Base-by-base conservation (phyloP, 1,140 invertebrate species). In the Periplaneta americana region DNA sequence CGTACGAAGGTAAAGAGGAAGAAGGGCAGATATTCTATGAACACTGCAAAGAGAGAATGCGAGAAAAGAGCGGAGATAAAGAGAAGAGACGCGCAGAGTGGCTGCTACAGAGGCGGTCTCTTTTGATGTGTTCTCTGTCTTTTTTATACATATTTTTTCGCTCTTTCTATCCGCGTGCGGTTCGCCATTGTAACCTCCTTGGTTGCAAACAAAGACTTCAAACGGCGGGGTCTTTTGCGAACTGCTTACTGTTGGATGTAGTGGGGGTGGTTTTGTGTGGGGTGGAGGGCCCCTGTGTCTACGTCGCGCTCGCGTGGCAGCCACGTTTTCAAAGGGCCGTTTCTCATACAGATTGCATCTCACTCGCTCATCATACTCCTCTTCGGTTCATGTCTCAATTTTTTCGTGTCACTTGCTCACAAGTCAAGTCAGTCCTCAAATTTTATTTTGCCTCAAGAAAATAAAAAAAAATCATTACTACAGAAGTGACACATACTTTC, bases 111-210 rank as follows among this genome's bases (percentile, higher is more conserved):
- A 34, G 31, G 75, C 75, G 75, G 75, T 36, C 6, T 6, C 75
- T 8, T 77, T 77, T 77, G 75, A 77, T 33, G 75, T 77, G 75
- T 77, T 36, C 75, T 77, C 35, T 77, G 33, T 77, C 48, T 28
- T 66, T 66, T 66, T 66, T 66, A 11, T 66, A 66, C 28, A 66
- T 66, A 66, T 66, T 66, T 66, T 66, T n/a, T 66, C 48, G 48
- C 48, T 76, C 75, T 78, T 39, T 78, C 77, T 39, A 78, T 9
- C 35, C 48, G 48, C 48, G 33, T 34, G 79, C 32, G 79, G 79
- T 80, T 80, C 79, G 66, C 79, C 79, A 80, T 80, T 80, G 79
- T 80, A 80, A 80, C 79, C 79, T 80, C 48, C 34, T 80, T 37
- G 35, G 79, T 34, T 48, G 79, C 79, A 80, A 80, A 80, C 79